Conservation (phyloP, 2,888 invertebrate genomes). For the Parnassius apollo region DNA sequence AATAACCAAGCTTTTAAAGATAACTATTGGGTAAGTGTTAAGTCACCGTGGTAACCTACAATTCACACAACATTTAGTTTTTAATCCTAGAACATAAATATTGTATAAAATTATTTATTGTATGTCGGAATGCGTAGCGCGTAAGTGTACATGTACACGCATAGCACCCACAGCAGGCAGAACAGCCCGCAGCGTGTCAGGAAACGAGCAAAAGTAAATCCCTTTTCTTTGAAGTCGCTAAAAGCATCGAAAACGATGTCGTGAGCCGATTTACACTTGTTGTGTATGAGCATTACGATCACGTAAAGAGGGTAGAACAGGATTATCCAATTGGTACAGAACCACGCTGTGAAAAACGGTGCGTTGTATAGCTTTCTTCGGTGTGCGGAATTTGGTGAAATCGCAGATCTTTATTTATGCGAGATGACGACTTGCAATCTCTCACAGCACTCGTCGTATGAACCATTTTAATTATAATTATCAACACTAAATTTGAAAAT, state of each 20-base stretch:
- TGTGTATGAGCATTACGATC: constrained; percentile 85
- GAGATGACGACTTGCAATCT: no score
- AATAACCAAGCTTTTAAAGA: constrained; percentile 81
- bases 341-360: constrained; percentile 97
- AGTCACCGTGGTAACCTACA: no score
- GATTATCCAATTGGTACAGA: constrained; percentile 94
- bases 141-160: constrained; percentile 95
- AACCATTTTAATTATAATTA: no score
- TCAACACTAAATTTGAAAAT: no score
- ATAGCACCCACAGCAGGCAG: constrained; percentile 94
- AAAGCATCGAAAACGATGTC: constrained; percentile 91
- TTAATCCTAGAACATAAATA: no score
- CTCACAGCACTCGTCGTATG: no score
- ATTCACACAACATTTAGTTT: no score
- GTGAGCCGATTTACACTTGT: constrained; percentile 88
- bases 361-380: constrained; percentile 93
- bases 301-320: constrained; percentile 95
- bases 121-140: constrained; percentile 87
- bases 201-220: constrained; percentile 93
- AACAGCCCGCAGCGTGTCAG: constrained; percentile 92
- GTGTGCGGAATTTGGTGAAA: no score
- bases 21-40: constrained; percentile 78
- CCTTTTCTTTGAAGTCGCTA: constrained; percentile 93
- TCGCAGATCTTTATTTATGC: no score
- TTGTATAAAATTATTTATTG: no score